Base-by-base conservation (phyloP, 1,140 invertebrate genomes). In the Stegodyphus mimosarum region DNA sequence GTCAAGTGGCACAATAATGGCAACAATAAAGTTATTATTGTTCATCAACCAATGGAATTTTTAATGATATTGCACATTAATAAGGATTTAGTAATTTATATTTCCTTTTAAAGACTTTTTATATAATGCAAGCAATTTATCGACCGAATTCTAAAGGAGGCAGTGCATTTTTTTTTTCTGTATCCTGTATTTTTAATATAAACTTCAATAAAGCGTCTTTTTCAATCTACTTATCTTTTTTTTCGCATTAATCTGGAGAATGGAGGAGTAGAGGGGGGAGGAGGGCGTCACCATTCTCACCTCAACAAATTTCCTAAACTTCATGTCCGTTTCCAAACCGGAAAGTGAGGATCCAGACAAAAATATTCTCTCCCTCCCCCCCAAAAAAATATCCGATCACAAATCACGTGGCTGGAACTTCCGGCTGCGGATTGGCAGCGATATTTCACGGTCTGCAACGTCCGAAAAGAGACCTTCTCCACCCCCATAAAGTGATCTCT, bases 341-440 rank as follows among this genome's bases (percentile, higher is more conserved):
- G 81, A 67, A 69, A 67, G 72, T 55, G 51, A 60, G 70, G 33
- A 53, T 50, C 7, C 7, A 72, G 49, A 11, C 7, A 48, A 72
- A 72, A 72, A 11, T 48, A 72, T 49, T 10, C 11, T 50, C 33
- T 50, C 49, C 13, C 17, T 10, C 7, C 48, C 72, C 15, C 17
- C 53, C 7, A 5, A 66, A n/a, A 81, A 73, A 9, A 49, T 6
- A n/a, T 13, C 48, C 60, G 75, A 55, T 55, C 75, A 86, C 83
- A 78, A 78, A 78, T 86, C 83, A 86, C 83, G 83, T 86, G 83
- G 33, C 55, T n/a, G 17, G 51, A 11, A 78, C 83, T 86, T 86
- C 83, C 83, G 83, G 83, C 53, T 60, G 48, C 83, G 73, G 73
- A 84, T 84, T 76, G 83, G 73, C 73, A 72, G 74, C 75, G 53